These are phyloP conservation scores for human (Homo sapiens) DNA, from an alignment of 2,113 vertebrate genomes.

Conservation along the genomic window GRCh38 chr1:170741001-170741500, in stretches of 20 bases:
- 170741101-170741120: not conserved
- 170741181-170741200: not conserved
- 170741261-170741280: not conserved
- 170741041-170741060: not conserved
- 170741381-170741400: not conserved
- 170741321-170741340: not conserved
- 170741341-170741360: not conserved
- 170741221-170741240: not conserved
- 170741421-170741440: not conserved
- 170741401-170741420: not conserved
- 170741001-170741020: not conserved
- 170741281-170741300: not conserved
- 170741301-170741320: not conserved
- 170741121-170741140: not conserved
- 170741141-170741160: not conserved
- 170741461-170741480: not conserved
- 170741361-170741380: not conserved
- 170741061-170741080: not conserved
- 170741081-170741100: not conserved
- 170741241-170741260: not conserved
- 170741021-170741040: not conserved
- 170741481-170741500: not conserved
- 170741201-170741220: not conserved
- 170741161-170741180: not conserved
- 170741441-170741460: not conserved